Evolutionary conservation across 2,888 invertebrate species (phyloP), one percentile per base, ranked within the genome.

Genomic region (Geophilus truncorum): DNA sequence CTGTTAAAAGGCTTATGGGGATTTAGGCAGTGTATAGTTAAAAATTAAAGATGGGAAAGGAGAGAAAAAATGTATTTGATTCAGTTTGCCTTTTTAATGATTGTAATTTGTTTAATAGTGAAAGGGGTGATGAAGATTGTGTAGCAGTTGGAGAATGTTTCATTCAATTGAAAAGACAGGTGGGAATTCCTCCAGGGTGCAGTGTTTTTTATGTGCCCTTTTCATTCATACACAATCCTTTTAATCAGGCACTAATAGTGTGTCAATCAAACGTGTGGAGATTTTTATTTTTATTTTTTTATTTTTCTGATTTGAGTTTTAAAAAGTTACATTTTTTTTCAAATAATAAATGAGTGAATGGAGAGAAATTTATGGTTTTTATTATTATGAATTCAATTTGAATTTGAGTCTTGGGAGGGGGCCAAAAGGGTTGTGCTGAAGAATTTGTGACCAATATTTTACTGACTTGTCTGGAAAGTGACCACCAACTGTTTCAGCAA

Each of bases 151-250:
- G 62, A 62, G 62, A 25, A 62, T 28, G 28, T 70, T 70, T 70
- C 25, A 70, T 70, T 70, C 70, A 70, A 70, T 70, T 28, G 28
- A 28, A 28, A 25, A 70, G 70, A 70, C 70, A 70, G 70, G 70
- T 70, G 70, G 70, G 70, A 70, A 70, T 28, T 70, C 70, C 70
- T 70, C 15, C 9, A 70, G 70, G 70, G 70, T 70, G 70, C 28
- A 25, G 12, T 70, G 25, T 70, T 28, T 70, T 70, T 25, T 70
- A 10, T 70, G 70, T 70, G 18, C 12, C 10, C 70, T 70, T 25
- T 70, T 70, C 70, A 70, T 70, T 70, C 70, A 70, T 70, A 70
- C 70, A 70, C 70, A 70, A 70, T 70, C 70, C 70, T 25, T 70
- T 70, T 70, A 70, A 70, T 70, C 70, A 70, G 25, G 15, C n/a